Conservation (phyloP, 2,113 vertebrate genomes). For the Herpetotheres cachinnans region DNA sequence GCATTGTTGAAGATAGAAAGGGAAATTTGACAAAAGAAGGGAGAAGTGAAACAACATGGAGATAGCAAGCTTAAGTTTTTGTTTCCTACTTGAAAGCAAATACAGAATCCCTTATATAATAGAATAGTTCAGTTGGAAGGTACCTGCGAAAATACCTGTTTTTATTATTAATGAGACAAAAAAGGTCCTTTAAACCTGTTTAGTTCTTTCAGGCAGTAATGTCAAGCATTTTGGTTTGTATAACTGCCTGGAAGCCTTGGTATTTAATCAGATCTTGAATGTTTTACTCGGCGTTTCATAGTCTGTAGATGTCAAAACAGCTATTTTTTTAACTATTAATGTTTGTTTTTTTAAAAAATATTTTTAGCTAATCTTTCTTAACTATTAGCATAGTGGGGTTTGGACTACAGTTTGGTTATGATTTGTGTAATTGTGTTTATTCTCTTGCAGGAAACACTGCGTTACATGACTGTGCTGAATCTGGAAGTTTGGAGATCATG, state of each 20-base stretch:
- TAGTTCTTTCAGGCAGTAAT: background rate
- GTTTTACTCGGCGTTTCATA: background rate
- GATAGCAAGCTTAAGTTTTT: background rate
- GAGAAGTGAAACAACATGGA: background rate
- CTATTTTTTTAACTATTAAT: background rate
- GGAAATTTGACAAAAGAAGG: background rate
- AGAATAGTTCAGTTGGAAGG: background rate
- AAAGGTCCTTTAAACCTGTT: background rate
- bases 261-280: background rate
- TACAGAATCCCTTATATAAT: background rate
- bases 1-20: background rate
- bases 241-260: background rate
- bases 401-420: background rate
- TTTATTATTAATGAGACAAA: background rate
- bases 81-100: background rate
- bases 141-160: too few relatives aligned
- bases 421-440: background rate
- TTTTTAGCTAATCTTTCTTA: background rate
- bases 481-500: conserved; percentile 99
- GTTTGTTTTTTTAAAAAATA: background rate
- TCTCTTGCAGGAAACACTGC: conserved; percentile 89
- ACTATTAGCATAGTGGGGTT: background rate
- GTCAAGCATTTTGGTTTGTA: background rate
- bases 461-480: conserved; percentile 96
- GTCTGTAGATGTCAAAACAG: background rate